Percentiles rank a stretch among this genome's conserved stretches.
Conservation (phyloP, 2,888 invertebrate genomes). For the Quadroppia sp. region DNA sequence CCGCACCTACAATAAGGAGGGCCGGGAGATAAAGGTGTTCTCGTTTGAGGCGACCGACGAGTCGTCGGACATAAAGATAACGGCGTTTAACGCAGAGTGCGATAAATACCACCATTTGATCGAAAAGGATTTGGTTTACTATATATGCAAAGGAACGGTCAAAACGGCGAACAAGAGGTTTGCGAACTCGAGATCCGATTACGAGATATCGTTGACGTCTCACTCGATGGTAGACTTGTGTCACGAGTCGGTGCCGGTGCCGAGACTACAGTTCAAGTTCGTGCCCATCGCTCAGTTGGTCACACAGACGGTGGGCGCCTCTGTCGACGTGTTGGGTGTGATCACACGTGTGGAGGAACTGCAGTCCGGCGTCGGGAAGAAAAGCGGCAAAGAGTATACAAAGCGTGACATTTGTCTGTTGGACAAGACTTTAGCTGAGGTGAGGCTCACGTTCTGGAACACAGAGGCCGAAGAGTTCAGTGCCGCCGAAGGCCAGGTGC, state of each 20-base stretch:
- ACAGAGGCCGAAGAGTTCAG: slow-evolving; percentile 77
- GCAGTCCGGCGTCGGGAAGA: slow-evolving; percentile 65
- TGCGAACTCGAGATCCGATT: slow-evolving; percentile 78
- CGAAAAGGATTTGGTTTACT: slow-evolving; percentile 68
- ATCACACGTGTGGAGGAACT: slow-evolving; percentile 70
- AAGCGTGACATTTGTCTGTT: slow-evolving; percentile 84
- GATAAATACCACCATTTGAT: slow-evolving; percentile 84
- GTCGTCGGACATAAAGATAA: slow-evolving; percentile 77
- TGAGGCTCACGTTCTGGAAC: slow-evolving; percentile 86
- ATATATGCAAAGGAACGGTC: slow-evolving; percentile 73
- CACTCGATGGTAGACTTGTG: slow-evolving; percentile 64
- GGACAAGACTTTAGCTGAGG: slow-evolving; percentile 72
- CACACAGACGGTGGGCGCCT: slow-evolving; percentile 25
- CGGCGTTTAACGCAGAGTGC: slow-evolving; percentile 79
- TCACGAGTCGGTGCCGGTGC: slow-evolving; percentile 52
- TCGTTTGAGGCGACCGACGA: slow-evolving; percentile 89
- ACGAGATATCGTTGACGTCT: slow-evolving; percentile 81
- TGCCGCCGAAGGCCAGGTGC: slow-evolving; percentile 68
- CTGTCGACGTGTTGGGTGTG: slow-evolving; percentile 80
- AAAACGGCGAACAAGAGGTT: slow-evolving; percentile 92
- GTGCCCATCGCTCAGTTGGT: slow-evolving; percentile 52
- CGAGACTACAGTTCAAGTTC: slow-evolving; percentile 53
- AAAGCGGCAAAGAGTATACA: slow-evolving; percentile 73
- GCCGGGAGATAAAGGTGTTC: slow-evolving; percentile 85
- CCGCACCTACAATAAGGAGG: slow-evolving; percentile 74